These are phyloP conservation scores for Eupithecia tripunctaria DNA, from an alignment of 2,888 invertebrate species.

Conservation along the genomic window DNA sequence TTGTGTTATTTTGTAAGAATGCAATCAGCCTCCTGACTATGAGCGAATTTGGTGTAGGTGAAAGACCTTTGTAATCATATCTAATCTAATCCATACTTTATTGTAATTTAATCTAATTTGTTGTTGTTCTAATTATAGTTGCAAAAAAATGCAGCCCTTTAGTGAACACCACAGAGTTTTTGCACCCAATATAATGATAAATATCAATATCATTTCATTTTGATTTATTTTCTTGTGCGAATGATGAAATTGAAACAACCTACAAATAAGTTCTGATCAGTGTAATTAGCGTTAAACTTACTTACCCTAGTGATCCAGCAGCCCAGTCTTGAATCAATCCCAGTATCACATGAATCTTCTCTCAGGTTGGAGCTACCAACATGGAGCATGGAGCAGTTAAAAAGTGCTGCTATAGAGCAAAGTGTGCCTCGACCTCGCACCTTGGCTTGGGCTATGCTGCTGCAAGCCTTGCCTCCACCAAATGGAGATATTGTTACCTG, in stretches of 20 bases:
- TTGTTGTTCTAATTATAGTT: too few relatives aligned
- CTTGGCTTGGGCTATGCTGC: conserved; percentile 75
- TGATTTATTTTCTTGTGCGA: too few relatives aligned
- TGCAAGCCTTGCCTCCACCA: conserved; percentile 72
- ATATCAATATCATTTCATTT: too few relatives aligned
- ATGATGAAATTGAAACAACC: too few relatives aligned
- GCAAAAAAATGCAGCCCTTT: too few relatives aligned
- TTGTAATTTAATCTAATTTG: not conserved
- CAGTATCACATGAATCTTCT: conserved; percentile 6
- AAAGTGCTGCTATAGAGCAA: conserved; percentile 64
- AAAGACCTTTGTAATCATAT: not conserved
- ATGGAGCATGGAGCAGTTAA: conserved; percentile 69
- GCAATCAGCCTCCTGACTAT: too few relatives aligned
- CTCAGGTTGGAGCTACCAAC: conserved; percentile 65
- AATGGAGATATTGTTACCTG: conserved; percentile 66
- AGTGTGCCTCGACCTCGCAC: conserved; percentile 68
- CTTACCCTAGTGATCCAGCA: not conserved
- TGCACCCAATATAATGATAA: too few relatives aligned
- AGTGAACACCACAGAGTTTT: too few relatives aligned
- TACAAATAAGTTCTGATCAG: too few relatives aligned
- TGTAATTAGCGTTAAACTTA: too few relatives aligned
- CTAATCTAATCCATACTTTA: too few relatives aligned
- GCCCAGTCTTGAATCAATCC: not conserved
- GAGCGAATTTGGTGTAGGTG: not conserved
- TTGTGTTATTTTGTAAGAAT: too few relatives aligned